These are phyloP conservation scores for Drosophila melanica DNA, from an alignment of 1,140 invertebrate genomes.

Conservation along the genomic window DNA sequence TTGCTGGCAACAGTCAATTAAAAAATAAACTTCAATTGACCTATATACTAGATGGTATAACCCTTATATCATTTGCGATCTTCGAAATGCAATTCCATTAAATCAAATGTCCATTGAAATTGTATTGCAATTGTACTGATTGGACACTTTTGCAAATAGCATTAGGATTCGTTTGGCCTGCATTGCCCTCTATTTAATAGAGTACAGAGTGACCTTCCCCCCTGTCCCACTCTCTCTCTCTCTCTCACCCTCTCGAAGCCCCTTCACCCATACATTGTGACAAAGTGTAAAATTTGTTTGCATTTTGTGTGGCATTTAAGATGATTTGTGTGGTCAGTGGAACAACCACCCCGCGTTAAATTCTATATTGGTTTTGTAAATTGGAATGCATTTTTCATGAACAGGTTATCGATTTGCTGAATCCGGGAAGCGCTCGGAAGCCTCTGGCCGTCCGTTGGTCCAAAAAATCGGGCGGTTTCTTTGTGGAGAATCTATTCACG, in stretches of 20 bases:
- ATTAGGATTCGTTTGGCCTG: constrained; percentile 20
- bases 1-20: too few species aligned
- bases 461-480: constrained; percentile 95
- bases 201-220: constrained; percentile 33
- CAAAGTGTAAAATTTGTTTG: constrained; percentile 52
- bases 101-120: constrained; percentile 47
- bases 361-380: constrained; percentile 68
- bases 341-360: constrained; percentile 6
- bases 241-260: constrained; percentile 86
- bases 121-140: constrained; percentile 49
- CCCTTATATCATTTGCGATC: background rate
- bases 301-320: constrained; percentile 61
- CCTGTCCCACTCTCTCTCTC: background rate
- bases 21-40: too few species aligned
- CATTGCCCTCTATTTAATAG: constrained; percentile 67
- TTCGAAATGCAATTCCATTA: constrained; percentile 25
- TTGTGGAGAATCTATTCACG: constrained; percentile 93
- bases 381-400: constrained; percentile 69
- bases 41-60: background rate
- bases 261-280: constrained; percentile 19
- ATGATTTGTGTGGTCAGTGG: constrained; percentile 67
- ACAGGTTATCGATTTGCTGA: constrained; percentile 96
- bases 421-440: constrained; percentile 92
- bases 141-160: constrained; percentile 47
- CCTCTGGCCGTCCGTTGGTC: constrained; percentile 95